Evolutionary conservation across 1,140 invertebrate genomes (phyloP).

Genomic region (Caenorhabditis elegans): WBcel235 BX284603.4:8326501-8327000

Average conservation of each 20-base stretch:
- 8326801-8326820: not conserved
- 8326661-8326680: too few relatives aligned
- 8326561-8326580: not conserved
- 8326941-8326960: not conserved
- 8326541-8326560: not conserved
- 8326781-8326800: not conserved
- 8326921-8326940: not conserved
- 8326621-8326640: too few relatives aligned
- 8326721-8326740: too few relatives aligned
- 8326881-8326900: not conserved
- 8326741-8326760: too few relatives aligned
- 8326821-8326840: not conserved
- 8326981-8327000: not conserved
- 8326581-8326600: not conserved
- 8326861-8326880: not conserved
- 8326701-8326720: not conserved
- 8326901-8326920: not conserved
- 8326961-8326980: not conserved
- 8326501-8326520: not conserved
- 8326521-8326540: slow-evolving; percentile 1
- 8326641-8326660: too few relatives aligned
- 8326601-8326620: too few relatives aligned
- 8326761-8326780: slow-evolving; percentile 12
- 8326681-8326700: not conserved
- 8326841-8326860: not conserved